Conservation (phyloP, 2,888 invertebrate genomes). For the Portevinia maculata region DNA sequence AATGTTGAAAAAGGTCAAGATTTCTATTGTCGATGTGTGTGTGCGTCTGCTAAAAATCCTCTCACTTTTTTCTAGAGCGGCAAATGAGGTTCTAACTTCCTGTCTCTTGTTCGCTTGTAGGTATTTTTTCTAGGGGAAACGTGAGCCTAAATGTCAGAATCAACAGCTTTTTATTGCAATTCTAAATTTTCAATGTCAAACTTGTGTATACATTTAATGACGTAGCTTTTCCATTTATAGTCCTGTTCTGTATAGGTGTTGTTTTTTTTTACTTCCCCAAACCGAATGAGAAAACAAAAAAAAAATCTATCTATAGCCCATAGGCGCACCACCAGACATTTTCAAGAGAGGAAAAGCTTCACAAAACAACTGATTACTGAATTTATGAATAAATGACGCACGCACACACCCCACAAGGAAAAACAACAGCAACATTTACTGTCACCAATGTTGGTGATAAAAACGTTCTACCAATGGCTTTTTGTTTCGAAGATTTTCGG, state of each 20-base stretch:
- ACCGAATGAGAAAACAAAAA: slow-evolving; percentile 13
- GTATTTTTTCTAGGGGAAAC: slow-evolving; percentile 2
- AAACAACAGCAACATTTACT: neutral
- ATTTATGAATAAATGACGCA: slow-evolving; percentile 60
- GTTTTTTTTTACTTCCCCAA: slow-evolving; percentile 9
- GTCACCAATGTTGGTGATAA: slow-evolving; percentile 32
- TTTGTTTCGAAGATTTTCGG: slow-evolving; percentile 20
- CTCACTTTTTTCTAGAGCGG: slow-evolving; percentile 11
- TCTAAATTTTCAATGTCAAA: slow-evolving; percentile 54
- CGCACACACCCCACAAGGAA: slow-evolving; percentile 37
- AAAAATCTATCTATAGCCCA: slow-evolving; percentile 19
- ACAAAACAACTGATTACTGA: slow-evolving; percentile 50
- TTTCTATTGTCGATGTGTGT: slow-evolving; percentile 26
- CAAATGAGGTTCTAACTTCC: slow-evolving; percentile 5
- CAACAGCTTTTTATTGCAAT: slow-evolving; percentile 45
- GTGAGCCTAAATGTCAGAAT: slow-evolving; percentile 26
- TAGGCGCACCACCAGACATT: slow-evolving; percentile 10
- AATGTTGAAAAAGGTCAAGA: slow-evolving; percentile 66
- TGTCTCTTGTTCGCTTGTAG: slow-evolving; percentile 4
- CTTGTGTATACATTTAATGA: slow-evolving; percentile 66
- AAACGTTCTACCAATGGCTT: neutral
- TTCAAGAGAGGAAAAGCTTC: slow-evolving; percentile 41
- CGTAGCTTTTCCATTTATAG: slow-evolving; percentile 51
- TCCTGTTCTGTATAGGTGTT: slow-evolving; percentile 19
- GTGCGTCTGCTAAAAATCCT: slow-evolving; percentile 34